Percentiles rank a stretch among this genome's conserved stretches.
These are phyloP conservation scores for Sebastes oblongus DNA, from an alignment of 2,797 vertebrate genomes.

Conservation along the genomic window DNA sequence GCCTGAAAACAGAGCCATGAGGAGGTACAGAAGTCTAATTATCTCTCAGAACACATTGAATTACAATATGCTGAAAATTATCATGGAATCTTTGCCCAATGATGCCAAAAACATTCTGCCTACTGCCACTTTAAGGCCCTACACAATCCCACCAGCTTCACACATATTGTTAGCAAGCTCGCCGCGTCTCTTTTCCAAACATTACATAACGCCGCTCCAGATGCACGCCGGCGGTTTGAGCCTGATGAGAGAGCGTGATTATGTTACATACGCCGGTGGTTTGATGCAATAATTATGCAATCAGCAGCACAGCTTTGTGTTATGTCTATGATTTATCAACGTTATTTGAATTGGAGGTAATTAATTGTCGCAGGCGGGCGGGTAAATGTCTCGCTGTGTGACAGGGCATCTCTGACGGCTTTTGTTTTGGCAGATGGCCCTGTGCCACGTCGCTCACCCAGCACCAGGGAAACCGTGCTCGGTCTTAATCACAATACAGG, in stretches of 20 bases:
- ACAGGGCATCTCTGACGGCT: slow-evolving; percentile 49
- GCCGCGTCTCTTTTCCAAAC: slow-evolving; percentile 57
- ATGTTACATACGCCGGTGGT: slow-evolving; percentile 74
- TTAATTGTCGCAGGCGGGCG: slow-evolving; percentile 63
- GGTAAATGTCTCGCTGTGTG: slow-evolving; percentile 51
- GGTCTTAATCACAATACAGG: slow-evolving; percentile 42
- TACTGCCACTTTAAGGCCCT: neutral
- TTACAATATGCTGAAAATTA: too few species aligned
- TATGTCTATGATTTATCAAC: slow-evolving; percentile 70
- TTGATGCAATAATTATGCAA: slow-evolving; percentile 79
- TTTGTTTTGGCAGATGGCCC: slow-evolving; percentile 70
- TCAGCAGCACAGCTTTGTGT: slow-evolving; percentile 72
- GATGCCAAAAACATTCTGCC: too few species aligned
- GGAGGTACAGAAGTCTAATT: too few species aligned
- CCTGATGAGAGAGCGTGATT: slow-evolving; percentile 79
- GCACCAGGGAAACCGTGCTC: slow-evolving; percentile 30
- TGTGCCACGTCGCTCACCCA: slow-evolving; percentile 44
- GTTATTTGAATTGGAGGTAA: slow-evolving; percentile 67
- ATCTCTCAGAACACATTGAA: too few species aligned
- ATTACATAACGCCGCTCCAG: slow-evolving; percentile 69
- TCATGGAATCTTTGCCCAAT: too few species aligned
- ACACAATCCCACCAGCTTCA: slow-evolving; percentile 16
- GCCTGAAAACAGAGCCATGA: too few species aligned
- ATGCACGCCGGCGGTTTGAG: slow-evolving; percentile 69
- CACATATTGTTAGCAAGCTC: slow-evolving; percentile 38